Base-by-base conservation (phyloP, 1,140 invertebrate genomes). In the Heliconius hermathena region DNA sequence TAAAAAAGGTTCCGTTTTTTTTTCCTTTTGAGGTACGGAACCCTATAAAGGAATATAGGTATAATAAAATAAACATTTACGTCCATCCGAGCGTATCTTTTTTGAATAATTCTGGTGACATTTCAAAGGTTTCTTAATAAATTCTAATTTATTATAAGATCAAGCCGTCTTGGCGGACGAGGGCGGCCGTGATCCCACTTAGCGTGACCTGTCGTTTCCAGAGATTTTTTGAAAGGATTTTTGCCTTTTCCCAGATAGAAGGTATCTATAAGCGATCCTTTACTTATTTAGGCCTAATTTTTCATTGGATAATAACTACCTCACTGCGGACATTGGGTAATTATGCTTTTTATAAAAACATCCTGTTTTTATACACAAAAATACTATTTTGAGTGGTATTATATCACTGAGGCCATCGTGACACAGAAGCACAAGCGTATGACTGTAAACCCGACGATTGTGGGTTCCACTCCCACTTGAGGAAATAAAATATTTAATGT, bases 71-170 rank as follows among this genome's bases (percentile, higher is more conserved):
- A 66, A 66, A 13, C 22, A 66, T 29, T 26, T n/a, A 66, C 57
- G 13, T 29, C 13, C 60, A 66, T n/a, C 13, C 22, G 5, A 29
- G 9, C 26, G 60, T 29, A 26, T 11, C 26, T 29, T 16, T 29
- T 60, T 26, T 13, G 26, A 66, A 29, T 29, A 29, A 29, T 29
- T 16, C 60, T 22, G 26, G 60, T n/a, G 60, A 66, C 60, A 5
- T 66, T 66, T 66, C 8, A 16, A 66, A 66, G 26, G 26, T 66
- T 66, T 66, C 60, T 66, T 66, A 66, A 66, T 66, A 66, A 66
- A 66, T 66, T 29, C 33, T 36, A 36, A 60, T 60, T 60, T 60
- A 60, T 60, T 22, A 60, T 60, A 60, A 60, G 54, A 26, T 60
- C 54, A 11, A 60, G n/a, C n/a, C 54, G n/a, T 60, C n/a, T 60